Percentiles rank a stretch among this genome's conserved stretches.
These are phyloP conservation scores for Trogon surrucura DNA, from an alignment of 2,113 vertebrate genomes.

Conservation along the genomic window DNA sequence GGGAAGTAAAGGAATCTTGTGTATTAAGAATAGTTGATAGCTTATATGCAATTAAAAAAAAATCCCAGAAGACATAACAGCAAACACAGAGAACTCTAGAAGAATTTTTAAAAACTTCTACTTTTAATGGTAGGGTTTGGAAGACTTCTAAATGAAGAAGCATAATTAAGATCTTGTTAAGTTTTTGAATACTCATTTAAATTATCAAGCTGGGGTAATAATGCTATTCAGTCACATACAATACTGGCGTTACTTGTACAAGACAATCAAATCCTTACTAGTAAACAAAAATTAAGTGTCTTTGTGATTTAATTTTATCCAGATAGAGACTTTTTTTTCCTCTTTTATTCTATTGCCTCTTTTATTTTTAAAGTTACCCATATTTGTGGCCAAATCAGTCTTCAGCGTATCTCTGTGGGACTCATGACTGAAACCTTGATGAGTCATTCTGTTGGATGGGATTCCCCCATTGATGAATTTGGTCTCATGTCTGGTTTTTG, in stretches of 20 bases:
- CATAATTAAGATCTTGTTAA: not conserved
- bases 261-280: not conserved
- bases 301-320: not conserved
- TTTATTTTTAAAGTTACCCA: not conserved
- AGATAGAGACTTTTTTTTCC: not conserved
- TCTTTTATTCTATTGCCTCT: not conserved
- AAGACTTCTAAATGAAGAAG: not conserved
- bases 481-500: not conserved
- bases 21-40: not conserved
- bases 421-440: not conserved
- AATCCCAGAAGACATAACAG: not conserved
- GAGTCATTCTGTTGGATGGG: slow-evolving; percentile 5
- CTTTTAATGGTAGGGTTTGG: not conserved
- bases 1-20: not conserved
- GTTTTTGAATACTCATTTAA: not conserved
- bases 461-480: not conserved
- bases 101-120: not conserved
- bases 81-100: not conserved
- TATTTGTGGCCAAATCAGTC: not conserved
- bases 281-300: not conserved
- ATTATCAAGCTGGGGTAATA: not conserved
- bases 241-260: not conserved
- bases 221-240: not conserved
- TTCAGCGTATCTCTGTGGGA: not conserved
- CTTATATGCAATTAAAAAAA: not conserved